A percentile compares a stretch with the other conserved stretches of the same genome.
phyloP scores from a whole-genome alignment of 1,140 invertebrate genomes.

The Bombus polaris region DNA sequence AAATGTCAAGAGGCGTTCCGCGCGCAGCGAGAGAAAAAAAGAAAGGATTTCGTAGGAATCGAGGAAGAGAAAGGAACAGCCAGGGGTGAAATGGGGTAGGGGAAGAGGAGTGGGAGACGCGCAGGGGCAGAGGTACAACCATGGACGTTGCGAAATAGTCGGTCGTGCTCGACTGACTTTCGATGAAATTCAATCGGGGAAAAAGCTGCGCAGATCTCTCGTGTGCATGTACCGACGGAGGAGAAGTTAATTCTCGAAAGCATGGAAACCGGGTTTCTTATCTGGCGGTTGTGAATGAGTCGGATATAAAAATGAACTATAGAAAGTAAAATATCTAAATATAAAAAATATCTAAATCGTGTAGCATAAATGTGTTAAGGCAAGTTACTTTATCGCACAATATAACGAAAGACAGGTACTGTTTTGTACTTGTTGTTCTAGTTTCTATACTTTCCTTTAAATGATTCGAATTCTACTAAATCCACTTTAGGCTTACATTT shows the following conservation, averaged over 20 bases:
- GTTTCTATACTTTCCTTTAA: no score
- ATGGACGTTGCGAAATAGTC: slow-evolving; percentile 53
- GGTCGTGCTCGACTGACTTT: slow-evolving; percentile 57
- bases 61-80: slow-evolving; percentile 46
- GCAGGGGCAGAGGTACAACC: slow-evolving; percentile 3
- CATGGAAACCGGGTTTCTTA: slow-evolving; percentile 34
- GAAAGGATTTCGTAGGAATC: slow-evolving; percentile 46
- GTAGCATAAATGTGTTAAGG: no score
- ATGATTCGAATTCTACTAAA: no score
- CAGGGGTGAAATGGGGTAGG: neutral
- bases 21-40: slow-evolving; percentile 28
- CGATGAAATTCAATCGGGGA: slow-evolving; percentile 63
- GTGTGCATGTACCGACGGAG: neutral
- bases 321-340: neutral
- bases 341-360: no score
- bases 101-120: neutral
- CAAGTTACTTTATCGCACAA: no score
- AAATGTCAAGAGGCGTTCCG: slow-evolving; percentile 46
- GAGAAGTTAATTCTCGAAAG: slow-evolving; percentile 49
- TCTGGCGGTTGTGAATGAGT: neutral
- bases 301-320: neutral
- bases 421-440: no score
- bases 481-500: no score
- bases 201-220: slow-evolving; percentile 19
- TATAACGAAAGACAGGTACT: no score